phyloP scores from a whole-genome alignment of 2,113 vertebrate species.

The Mionectes macconnelli region DNA sequence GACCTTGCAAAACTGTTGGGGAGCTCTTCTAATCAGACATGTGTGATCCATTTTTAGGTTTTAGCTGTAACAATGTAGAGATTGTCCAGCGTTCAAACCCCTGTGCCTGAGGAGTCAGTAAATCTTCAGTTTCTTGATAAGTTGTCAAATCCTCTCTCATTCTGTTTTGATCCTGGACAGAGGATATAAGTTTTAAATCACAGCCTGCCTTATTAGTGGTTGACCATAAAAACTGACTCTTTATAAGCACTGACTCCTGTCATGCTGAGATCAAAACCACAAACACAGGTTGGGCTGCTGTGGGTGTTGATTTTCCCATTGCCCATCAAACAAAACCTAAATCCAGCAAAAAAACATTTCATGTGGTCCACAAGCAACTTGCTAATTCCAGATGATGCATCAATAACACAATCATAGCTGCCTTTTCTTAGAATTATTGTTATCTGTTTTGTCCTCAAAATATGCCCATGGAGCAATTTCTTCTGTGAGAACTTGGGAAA shows the following conservation, averaged over 20 bases:
- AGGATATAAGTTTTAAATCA: slow-evolving; percentile 6
- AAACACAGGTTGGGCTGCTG: background rate
- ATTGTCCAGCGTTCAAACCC: background rate
- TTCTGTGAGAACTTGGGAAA: slow-evolving; percentile 67
- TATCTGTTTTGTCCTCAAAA: slow-evolving; percentile 71
- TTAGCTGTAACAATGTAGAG: background rate
- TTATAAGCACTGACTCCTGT: background rate
- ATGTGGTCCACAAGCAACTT: background rate
- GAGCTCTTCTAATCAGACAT: background rate
- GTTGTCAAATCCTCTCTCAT: background rate
- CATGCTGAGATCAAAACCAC: background rate
- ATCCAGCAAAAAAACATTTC: slow-evolving; percentile 29
- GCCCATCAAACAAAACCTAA: background rate
- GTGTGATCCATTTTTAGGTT: background rate
- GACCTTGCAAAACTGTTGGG: background rate
- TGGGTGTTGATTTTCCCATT: background rate
- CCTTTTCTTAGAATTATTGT: slow-evolving; percentile 59
- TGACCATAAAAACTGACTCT: background rate
- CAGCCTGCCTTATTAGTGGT: background rate
- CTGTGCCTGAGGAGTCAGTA: background rate
- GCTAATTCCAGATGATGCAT: slow-evolving; percentile 57
- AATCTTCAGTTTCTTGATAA: background rate
- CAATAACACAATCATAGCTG: slow-evolving; percentile 39
- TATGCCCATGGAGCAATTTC: slow-evolving; percentile 69
- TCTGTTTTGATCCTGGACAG: background rate